Base-by-base conservation (phyloP, 2,113 vertebrate species). In the Micronisus gabar region DNA sequence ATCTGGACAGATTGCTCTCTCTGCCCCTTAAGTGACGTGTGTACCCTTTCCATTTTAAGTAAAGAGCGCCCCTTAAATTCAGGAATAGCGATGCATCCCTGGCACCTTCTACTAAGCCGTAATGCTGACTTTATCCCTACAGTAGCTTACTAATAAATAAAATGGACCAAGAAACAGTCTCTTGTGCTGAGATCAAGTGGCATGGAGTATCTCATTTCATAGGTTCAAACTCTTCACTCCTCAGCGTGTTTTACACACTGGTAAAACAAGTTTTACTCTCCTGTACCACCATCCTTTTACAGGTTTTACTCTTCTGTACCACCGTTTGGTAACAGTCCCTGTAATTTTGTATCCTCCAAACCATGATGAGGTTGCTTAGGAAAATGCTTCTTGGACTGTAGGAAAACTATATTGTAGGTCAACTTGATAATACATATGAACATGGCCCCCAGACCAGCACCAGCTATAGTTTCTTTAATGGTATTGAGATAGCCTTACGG, bases 171-270 rank as follows among this genome's bases (percentile, higher is more conserved):
- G 43, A 76, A 88, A 61, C 11, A 4, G 65, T 70, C 5, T 61
- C 13, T 36, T 30, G 4, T 4, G 0, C 7, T 0, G 1, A 73
- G 8, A 67, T 47, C 32, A 68, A 23, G 19, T 63, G 40, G 0
- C 16, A 43, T 6, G 16, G 10, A 75, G 3, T 11, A 26, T 10
- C 65, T 80, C 0, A 48, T 70, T 68, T 52, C 8, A 56, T 20
- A 5, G 2, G 23, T 70, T 75, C 8, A 4, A 61, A 48, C 6
- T 72, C 13, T 27, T 4, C 2, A 5, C 6, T 7, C 5, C 7
- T 56, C 38, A 14, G 7, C 14, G 19, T 47, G 45, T 21, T 47
- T 47, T 47, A 47, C 45, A 47, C 45, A 47, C 45, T 47, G 45
- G 45, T 47, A 47, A 21, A 47, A 20, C 45, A 38, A 16, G 18